Percentiles rank a stretch among this genome's conserved stretches.
Conservation (phyloP, 2,888 invertebrate species). For the Drosophila hamatofila region DNA sequence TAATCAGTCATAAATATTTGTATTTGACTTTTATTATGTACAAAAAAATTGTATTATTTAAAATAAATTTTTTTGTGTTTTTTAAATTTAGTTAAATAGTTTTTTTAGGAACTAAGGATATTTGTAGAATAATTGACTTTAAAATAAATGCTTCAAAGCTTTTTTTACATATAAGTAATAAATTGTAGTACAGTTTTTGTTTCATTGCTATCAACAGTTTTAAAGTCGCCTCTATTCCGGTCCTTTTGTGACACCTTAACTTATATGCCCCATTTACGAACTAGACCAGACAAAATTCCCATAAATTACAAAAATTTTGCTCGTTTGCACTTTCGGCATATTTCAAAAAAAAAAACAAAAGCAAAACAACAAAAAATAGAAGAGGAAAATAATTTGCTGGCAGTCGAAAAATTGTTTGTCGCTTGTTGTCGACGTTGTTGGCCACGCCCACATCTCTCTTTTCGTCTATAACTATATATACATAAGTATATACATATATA, state of each 20-base stretch:
- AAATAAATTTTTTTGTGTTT: neutral
- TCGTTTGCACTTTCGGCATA: constrained; percentile 74
- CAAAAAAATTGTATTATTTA: too few species aligned
- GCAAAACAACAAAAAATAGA: neutral
- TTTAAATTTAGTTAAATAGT: neutral
- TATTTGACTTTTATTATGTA: too few species aligned
- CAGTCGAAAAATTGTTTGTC: constrained; percentile 67
- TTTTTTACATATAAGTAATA: neutral
- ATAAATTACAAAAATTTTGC: constrained; percentile 73
- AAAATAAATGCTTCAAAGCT: neutral
- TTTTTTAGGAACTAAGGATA: neutral
- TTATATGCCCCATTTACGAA: constrained; percentile 26
- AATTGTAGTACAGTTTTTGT: neutral
- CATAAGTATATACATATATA: neutral
- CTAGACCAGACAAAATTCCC: constrained; percentile 44
- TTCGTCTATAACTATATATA: neutral
- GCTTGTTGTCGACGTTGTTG: constrained; percentile 37
- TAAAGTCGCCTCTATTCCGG: neutral
- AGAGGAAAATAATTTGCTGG: constrained; percentile 36
- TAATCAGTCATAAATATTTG: too few species aligned
- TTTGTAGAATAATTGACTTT: too few species aligned
- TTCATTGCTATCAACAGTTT: neutral
- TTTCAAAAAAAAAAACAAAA: constrained; percentile 22
- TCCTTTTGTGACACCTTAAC: neutral
- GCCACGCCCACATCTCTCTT: constrained; percentile 63